Base-by-base conservation (phyloP, 2,888 invertebrate genomes). In the Monoplex corrugatus region DNA sequence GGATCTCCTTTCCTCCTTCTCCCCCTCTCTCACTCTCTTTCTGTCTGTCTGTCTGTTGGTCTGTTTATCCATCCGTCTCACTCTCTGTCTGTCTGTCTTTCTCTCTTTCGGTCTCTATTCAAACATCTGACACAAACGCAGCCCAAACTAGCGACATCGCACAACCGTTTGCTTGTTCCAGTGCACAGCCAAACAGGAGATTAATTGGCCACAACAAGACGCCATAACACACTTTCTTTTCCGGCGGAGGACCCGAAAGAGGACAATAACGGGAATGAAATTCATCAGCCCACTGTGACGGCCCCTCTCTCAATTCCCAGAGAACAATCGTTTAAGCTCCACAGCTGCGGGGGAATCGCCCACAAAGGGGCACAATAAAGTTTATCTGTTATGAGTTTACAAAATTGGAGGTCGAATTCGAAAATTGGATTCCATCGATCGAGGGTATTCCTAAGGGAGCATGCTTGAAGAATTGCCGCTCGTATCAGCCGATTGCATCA, bases 371-470 rank as follows among this genome's bases (percentile, higher is more conserved):
- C 75, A 84, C 88, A 50, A 87, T 87, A 86, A 86, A 89, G 89
- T 89, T 91, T 88, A 91, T 91, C 89, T 87, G 90, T 90, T 90
- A 91, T 86, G 89, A 84, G 88, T 89, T 91, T 85, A 57, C 68
- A 89, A 90, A 91, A 91, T 87, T 83, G 88, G 78, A 68, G 87
- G 84, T 87, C 82, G 87, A 85, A 89, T 85, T 87, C 78, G 89
- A 91, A 89, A 91, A 91, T 91, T 91, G 91, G 87, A 89, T 86
- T 86, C 86, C 38, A 91, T 91, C 87, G 91, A 91, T 91, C 35
- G 80, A 35, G 80, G 43, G 45, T 50, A 45, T 50, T 44, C 88
- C 88, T 28, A 16, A 45, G 87, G 45, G 82, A 72, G 86, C 40
- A 75, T 32, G 86, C 78, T 43, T 82, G 82, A 57, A 83, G 75